Evolutionary conservation across 1,140 invertebrate genomes (phyloP).

Genomic region (Cydia amplana): DNA sequence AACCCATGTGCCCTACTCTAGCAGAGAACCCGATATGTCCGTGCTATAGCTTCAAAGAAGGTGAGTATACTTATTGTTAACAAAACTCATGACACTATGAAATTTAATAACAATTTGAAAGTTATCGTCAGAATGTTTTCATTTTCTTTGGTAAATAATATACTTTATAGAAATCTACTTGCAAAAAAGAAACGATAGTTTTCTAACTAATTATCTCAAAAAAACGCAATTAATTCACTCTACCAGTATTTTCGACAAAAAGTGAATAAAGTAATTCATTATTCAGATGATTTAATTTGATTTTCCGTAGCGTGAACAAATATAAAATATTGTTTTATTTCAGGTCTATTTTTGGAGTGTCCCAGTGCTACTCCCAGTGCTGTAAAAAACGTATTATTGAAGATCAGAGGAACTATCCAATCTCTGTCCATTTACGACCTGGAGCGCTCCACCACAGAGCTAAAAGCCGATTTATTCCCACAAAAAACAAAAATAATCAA

Average conservation of each 20-base stretch:
- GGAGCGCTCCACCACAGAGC: conserved; percentile 85
- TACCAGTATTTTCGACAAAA: no score
- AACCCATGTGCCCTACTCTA: conserved; percentile 84
- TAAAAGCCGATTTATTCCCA: conserved; percentile 87
- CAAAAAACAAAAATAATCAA: conserved; percentile 83
- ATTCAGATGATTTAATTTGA: neutral
- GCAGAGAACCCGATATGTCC: conserved; percentile 89
- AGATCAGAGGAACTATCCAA: conserved; percentile 85
- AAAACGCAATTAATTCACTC: no score
- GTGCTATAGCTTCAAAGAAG: conserved; percentile 95
- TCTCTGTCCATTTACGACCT: conserved; percentile 93
- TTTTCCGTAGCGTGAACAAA: neutral
- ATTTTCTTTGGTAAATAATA: no score
- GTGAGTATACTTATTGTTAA: conserved; percentile 60
- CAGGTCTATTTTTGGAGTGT: conserved; percentile 92
- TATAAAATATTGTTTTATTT: conserved; percentile 43
- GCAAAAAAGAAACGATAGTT: no score
- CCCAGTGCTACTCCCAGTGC: conserved; percentile 86
- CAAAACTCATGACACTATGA: no score
- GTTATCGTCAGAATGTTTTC: no score
- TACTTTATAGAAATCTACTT: no score
- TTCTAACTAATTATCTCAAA: no score
- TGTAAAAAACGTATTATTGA: conserved; percentile 81
- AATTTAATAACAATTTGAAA: no score
- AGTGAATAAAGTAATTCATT: no score